Evolutionary conservation across 1,140 invertebrate genomes (phyloP).

Genomic region (Cylas formicarius): DNA sequence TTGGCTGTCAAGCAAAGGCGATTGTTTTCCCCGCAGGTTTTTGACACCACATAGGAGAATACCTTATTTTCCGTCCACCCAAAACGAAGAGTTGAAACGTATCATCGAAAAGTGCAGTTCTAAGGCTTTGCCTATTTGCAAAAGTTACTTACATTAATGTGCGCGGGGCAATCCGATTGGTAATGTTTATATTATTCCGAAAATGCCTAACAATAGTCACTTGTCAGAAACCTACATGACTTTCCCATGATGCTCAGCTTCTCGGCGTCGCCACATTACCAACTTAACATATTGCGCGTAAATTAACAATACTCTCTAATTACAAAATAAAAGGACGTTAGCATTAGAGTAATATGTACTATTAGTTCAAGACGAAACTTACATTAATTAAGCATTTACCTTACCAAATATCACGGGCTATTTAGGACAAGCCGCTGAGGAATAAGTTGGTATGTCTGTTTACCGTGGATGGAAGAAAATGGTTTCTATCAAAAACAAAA

Average conservation of each 20-base stretch:
- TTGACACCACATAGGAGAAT: not conserved
- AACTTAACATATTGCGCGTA: constrained; percentile 33
- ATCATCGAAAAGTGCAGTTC: constrained; percentile 12
- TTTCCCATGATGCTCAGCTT: constrained; percentile 35
- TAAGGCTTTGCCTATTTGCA: constrained; percentile 9
- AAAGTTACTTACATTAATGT: constrained; percentile 6
- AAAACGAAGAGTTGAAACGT: not conserved
- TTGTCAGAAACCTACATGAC: constrained; percentile 40
- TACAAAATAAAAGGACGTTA: too few relatives aligned
- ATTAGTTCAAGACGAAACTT: too few relatives aligned
- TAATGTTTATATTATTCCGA: constrained; percentile 25
- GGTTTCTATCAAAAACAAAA: too few relatives aligned
- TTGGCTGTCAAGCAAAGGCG: not conserved
- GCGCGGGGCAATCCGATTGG: constrained; percentile 2
- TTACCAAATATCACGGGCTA: too few relatives aligned
- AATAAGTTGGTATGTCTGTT: too few relatives aligned
- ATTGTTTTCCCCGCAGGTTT: constrained; percentile 1
- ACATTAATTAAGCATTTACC: too few relatives aligned
- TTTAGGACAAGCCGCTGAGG: too few relatives aligned
- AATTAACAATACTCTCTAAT: too few relatives aligned
- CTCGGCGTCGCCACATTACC: constrained; percentile 38
- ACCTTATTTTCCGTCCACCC: not conserved
- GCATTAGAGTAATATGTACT: too few relatives aligned
- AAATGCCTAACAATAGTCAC: constrained; percentile 36
- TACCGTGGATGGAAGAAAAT: too few relatives aligned